Base-by-base conservation (phyloP, 1,140 invertebrate species). In the Stratiolaelaps scimitus region DNA sequence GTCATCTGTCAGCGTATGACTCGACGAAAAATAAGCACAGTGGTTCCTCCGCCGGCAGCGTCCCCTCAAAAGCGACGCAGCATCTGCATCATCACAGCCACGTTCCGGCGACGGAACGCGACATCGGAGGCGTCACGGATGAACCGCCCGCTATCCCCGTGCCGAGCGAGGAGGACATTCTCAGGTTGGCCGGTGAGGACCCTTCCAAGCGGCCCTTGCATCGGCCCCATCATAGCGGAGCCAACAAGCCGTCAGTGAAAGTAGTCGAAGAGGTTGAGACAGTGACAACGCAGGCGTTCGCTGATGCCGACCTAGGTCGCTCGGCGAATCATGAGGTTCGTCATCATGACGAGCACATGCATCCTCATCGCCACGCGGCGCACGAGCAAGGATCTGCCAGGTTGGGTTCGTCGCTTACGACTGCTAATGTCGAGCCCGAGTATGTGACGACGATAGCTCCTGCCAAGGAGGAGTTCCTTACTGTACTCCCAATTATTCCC, bases 401-500 rank as follows among this genome's bases (percentile, higher is more conserved):
- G 34, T 40, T 10, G 34, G 34, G 10, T 6, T 40, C 34, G 4
- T 10, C 10, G 5, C 34, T 10, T 40, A 40, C 34, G 10, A 10
- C 34, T 10, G 34, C 10, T 4, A 40, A 40, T 40, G 34, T 10
- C 34, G 34, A 40, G 34, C 10, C 34, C 5, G 53, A 60, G 20
- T 26, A 23, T 6, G 34, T 26, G 53, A 17, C 15, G 23, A 60
- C 53, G 53, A 26, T 60, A 34, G 26, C 20, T 1, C 53, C 53
- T 17, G 53, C 26, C 4, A 60, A 23, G 34, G 53, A 60, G 23
- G 53, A 17, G 15, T 60, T 60, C 23, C 26, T 60, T 13, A 60
- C 53, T 15, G 53, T 60, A 23, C 53, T 60, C 17, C 53, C 53
- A 29, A 34, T 60, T 15, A 60, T 60, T 60, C 53, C 53, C 15